Conservation (phyloP, 2,888 invertebrate genomes). For the Epirrhoe tristata region DNA sequence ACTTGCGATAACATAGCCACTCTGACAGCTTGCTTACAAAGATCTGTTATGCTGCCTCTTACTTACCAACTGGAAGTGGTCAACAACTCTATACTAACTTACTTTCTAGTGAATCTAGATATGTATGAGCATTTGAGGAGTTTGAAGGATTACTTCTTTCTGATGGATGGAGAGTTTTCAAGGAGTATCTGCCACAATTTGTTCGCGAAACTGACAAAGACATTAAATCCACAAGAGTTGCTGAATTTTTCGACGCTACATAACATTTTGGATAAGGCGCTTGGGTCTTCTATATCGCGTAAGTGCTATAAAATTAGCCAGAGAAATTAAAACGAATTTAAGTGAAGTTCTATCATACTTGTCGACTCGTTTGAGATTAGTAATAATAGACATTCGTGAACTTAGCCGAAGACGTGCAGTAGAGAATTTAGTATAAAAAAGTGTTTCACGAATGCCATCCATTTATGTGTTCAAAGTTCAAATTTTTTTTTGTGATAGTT, state of each 20-base stretch:
- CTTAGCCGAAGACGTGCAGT: too few species aligned
- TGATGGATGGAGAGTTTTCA: slow-evolving; percentile 93
- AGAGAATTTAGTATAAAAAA: too few species aligned
- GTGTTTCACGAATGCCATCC: too few species aligned
- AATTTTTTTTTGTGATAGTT: too few species aligned
- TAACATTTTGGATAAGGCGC: slow-evolving; percentile 88
- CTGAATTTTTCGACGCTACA: slow-evolving; percentile 89
- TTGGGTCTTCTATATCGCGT: slow-evolving; percentile 88
- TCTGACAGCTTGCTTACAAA: slow-evolving; percentile 86
- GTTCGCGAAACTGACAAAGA: slow-evolving; percentile 88
- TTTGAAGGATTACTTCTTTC: slow-evolving; percentile 91
- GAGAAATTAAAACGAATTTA: too few species aligned
- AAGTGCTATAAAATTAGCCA: slow-evolving; percentile 50
- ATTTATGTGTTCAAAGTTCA: too few species aligned
- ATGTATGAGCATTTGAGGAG: slow-evolving; percentile 90
- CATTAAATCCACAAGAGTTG: slow-evolving; percentile 87
- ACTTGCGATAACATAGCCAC: slow-evolving; percentile 76
- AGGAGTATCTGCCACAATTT: slow-evolving; percentile 89
- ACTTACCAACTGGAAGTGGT: slow-evolving; percentile 89
- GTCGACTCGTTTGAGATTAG: too few species aligned
- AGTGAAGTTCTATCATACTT: too few species aligned
- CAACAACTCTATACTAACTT: slow-evolving; percentile 89
- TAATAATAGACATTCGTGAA: too few species aligned
- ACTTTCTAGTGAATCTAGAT: slow-evolving; percentile 88
- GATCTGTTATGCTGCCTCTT: slow-evolving; percentile 89